phyloP scores from a whole-genome alignment of 1,140 invertebrate species.

The Lucilia cuprina region DNA sequence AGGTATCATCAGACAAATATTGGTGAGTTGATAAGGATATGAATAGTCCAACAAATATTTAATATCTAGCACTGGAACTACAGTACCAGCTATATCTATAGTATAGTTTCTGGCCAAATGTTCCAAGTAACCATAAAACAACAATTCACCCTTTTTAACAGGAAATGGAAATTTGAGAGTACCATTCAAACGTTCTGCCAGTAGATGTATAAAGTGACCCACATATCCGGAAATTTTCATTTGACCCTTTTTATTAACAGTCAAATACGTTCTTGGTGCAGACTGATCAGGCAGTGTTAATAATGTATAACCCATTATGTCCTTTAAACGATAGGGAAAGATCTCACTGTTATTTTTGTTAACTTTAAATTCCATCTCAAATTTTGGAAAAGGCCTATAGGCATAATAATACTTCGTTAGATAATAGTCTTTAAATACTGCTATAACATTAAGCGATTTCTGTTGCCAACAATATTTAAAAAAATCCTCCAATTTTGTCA shows the following conservation, averaged over 20 bases:
- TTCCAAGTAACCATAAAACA: background rate
- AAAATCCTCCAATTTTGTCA: background rate
- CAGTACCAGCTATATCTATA: background rate
- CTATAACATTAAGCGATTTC: background rate
- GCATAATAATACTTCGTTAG: background rate
- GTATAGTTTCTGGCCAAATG: background rate
- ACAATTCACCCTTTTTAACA: background rate
- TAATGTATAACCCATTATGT: background rate
- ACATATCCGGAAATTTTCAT: background rate
- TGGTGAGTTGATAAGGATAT: background rate
- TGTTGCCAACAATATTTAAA: background rate
- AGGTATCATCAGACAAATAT: background rate
- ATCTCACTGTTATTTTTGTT: background rate
- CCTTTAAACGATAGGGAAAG: background rate
- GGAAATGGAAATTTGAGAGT: background rate
- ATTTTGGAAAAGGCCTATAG: background rate
- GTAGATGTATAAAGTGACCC: background rate
- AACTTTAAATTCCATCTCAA: background rate
- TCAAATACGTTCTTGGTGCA: background rate
- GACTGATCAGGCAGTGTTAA: background rate
- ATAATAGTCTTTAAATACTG: background rate
- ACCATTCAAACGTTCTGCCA: background rate
- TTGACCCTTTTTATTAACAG: background rate
- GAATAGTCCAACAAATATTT: background rate
- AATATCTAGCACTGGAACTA: background rate